Evolutionary conservation across 2,113 vertebrate species (phyloP).

Genomic region (Tupaia tana): DNA sequence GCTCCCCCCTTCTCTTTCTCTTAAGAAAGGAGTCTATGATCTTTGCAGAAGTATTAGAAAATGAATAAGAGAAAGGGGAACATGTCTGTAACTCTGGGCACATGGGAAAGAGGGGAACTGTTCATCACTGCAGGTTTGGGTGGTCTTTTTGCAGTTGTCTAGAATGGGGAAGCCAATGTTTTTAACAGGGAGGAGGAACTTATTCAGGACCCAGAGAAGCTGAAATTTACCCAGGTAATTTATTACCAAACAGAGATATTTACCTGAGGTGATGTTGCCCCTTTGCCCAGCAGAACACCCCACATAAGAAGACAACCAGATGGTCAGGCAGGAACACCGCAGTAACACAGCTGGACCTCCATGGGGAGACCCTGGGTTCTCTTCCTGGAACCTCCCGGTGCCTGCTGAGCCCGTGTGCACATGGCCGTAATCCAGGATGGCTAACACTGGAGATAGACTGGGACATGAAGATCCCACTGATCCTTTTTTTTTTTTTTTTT

Average conservation of each 20-base stretch:
- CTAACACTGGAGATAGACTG: no score
- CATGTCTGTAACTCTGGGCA: background rate
- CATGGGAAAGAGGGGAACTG: conserved; percentile 12
- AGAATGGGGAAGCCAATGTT: background rate
- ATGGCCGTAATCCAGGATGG: no score
- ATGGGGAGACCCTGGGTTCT: no score
- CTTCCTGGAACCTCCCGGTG: no score
- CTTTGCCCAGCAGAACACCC: background rate
- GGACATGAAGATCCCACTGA: no score
- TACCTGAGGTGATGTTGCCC: background rate
- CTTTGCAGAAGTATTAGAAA: conserved; percentile 32
- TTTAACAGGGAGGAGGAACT: background rate
- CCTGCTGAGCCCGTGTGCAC: no score
- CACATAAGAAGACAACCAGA: no score
- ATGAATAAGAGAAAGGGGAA: background rate
- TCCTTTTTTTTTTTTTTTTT: no score
- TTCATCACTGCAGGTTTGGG: background rate
- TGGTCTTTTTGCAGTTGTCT: conserved; percentile 40
- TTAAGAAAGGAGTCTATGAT: conserved; percentile 11
- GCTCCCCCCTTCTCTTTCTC: background rate
- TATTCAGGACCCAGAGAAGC: background rate
- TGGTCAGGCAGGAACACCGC: no score
- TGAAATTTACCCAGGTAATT: background rate
- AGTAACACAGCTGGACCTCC: no score
- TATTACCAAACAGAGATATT: background rate